Conservation (phyloP, 2,797 vertebrate species). For the Fundulus diaphanus region DNA sequence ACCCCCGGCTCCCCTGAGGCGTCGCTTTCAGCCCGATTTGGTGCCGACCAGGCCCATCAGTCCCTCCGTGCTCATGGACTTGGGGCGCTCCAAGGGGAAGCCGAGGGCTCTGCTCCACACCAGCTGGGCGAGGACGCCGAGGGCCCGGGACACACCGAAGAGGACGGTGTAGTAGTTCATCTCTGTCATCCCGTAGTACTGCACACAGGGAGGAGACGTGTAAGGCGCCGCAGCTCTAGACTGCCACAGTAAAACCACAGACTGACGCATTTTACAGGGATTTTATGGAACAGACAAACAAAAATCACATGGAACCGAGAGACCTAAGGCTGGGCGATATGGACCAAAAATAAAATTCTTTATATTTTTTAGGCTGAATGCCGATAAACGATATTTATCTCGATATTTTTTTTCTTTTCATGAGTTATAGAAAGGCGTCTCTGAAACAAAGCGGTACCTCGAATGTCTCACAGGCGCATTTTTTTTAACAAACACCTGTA, state of each 20-base stretch:
- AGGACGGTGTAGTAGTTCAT: slow-evolving; percentile 99
- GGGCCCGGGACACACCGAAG: slow-evolving; percentile 93
- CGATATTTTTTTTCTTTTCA: too few relatives aligned
- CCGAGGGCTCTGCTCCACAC: slow-evolving; percentile 95
- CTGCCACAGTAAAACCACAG: too few relatives aligned
- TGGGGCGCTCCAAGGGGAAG: slow-evolving; percentile 95
- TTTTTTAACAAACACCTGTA: too few relatives aligned
- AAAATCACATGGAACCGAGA: too few relatives aligned
- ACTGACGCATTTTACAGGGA: neutral
- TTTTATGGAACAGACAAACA: neutral
- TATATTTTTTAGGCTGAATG: too few relatives aligned
- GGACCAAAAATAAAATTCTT: too few relatives aligned
- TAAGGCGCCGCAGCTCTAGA: neutral
- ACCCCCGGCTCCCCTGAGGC: slow-evolving; percentile 50
- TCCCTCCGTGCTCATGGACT: slow-evolving; percentile 97
- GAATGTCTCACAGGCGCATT: too few relatives aligned
- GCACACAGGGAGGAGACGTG: slow-evolving; percentile 34
- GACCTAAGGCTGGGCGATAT: too few relatives aligned
- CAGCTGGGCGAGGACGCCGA: slow-evolving; percentile 92
- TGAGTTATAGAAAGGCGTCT: too few relatives aligned
- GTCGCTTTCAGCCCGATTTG: slow-evolving; percentile 85
- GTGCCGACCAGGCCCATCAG: slow-evolving; percentile 90
- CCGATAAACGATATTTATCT: too few relatives aligned
- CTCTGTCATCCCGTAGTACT: slow-evolving; percentile 97
- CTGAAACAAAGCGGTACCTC: too few relatives aligned